Base-by-base conservation (phyloP, 2,888 invertebrate species). In the Hyppa rectilinea region DNA sequence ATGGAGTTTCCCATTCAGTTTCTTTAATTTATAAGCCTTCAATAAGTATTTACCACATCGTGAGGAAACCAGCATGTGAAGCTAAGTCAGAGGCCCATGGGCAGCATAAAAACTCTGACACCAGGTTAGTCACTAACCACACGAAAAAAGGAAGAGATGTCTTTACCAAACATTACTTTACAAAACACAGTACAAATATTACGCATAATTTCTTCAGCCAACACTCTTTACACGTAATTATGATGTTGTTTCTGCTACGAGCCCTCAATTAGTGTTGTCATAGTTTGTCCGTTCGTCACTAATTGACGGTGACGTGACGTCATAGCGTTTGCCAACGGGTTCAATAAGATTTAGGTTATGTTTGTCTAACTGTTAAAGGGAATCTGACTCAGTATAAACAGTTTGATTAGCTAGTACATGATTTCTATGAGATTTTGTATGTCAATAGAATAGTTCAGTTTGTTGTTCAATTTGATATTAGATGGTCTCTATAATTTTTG, bases 251-350 rank as follows among this genome's bases (percentile, higher is more conserved):
- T 71, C 60, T 68, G 64, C 76, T 75, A 80, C 83, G 82, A 83
- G 79, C 70, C 49, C 49, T 82, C 65, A 76, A 66, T 81, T 72
- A 70, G 75, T 76, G 71, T 67, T 72, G 60, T 78, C 45, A 14
- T 55, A 60, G 60, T 58, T 63, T 36, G 72, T 75, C 74, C 78
- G 81, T 70, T 61, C 68, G 65, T 40, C 67, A 73, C 82, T 87
- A 89, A 90, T 88, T 89, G 89, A 79, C 78, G 83, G 80, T 85
- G 87, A 87, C 86, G 75, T 71, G 80, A 71, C 67, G 45, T 81
- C 61, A 71, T 71, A 38, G 23, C 56, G 53, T 65, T 43, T 55
- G 58, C 67, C 61, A 71, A 74, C 64, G 65, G 56, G 50, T 79
- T 60, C 60, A 71, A 52, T 50, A 53, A 47, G 60, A 81, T 82